phyloP scores from a whole-genome alignment of 2,797 vertebrate genomes.

The Cichlasoma orientale region DNA sequence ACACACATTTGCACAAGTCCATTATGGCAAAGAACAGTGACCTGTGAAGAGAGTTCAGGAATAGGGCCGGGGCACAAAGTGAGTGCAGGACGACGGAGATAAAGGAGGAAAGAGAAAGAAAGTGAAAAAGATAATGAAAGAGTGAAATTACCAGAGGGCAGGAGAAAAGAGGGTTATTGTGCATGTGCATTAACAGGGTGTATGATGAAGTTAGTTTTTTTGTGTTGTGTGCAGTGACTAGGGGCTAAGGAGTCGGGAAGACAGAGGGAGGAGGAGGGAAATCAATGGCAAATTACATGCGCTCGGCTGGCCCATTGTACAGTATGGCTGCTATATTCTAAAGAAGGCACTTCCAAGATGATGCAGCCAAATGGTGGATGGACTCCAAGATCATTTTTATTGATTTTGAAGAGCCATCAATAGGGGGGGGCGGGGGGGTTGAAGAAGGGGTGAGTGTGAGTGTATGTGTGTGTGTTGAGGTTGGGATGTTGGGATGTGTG shows the following conservation, averaged over 20 bases:
- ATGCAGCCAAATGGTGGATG: constrained; percentile 87
- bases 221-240: constrained; percentile 86
- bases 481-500: constrained; percentile 70
- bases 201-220: constrained; percentile 89
- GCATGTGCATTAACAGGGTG: constrained; percentile 87
- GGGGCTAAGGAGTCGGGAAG: constrained; percentile 87
- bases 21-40: constrained; percentile 80
- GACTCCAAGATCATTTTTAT: constrained; percentile 90
- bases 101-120: constrained; percentile 64
- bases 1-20: constrained; percentile 49
- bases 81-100: constrained; percentile 34
- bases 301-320: constrained; percentile 90
- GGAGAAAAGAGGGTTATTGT: constrained; percentile 83
- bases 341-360: constrained; percentile 87
- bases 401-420: constrained; percentile 84
- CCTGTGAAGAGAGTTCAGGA: constrained; percentile 87
- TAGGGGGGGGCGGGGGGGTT: constrained; percentile 63
- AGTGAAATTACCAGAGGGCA: constrained; percentile 85
- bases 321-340: constrained; percentile 88
- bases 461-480: constrained; percentile 23
- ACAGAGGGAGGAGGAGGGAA: constrained; percentile 67
- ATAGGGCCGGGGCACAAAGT: constrained; percentile 33
- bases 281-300: constrained; percentile 96
- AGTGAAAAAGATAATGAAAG: constrained; percentile 80
- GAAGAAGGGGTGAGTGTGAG: constrained; percentile 34